These are phyloP conservation scores for Lethocerus indicus DNA, from an alignment of 1,140 invertebrate genomes.

Conservation along the genomic window DNA sequence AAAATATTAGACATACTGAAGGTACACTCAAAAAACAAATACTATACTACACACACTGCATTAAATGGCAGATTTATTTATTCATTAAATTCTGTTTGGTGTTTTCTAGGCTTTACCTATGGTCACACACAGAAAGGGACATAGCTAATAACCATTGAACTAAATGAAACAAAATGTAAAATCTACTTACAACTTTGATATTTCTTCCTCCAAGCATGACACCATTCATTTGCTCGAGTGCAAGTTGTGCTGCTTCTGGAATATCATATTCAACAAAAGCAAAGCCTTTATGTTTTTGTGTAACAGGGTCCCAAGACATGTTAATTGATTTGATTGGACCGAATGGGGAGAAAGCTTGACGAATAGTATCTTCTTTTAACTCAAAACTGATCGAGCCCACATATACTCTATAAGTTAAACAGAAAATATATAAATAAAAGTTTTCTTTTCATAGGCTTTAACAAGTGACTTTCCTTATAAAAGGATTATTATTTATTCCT, in stretches of 20 bases:
- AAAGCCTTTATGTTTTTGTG: conserved; percentile 99
- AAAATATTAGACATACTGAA: too few species aligned
- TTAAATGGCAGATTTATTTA: too few species aligned
- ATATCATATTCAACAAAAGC: conserved; percentile 99
- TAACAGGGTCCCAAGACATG: conserved; percentile 98
- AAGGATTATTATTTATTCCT: too few species aligned
- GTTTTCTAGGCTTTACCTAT: too few species aligned
- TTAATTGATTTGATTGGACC: conserved; percentile 99
- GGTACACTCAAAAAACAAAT: too few species aligned
- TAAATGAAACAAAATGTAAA: too few species aligned
- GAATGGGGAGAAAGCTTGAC: conserved; percentile 94
- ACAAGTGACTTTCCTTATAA: too few species aligned
- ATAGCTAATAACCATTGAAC: too few species aligned
- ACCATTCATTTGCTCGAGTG: conserved; percentile 98
- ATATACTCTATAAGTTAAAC: conserved; percentile 63
- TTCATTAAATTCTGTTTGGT: too few species aligned
- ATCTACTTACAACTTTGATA: conserved; percentile 17
- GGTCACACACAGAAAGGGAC: too few species aligned
- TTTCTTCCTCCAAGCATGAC: conserved; percentile 82
- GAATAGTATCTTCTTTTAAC: conserved; percentile 95
- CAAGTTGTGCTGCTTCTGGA: conserved; percentile 95
- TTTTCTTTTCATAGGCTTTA: too few species aligned
- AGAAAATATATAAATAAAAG: neutral
- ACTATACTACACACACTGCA: too few species aligned
- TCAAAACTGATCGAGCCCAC: conserved; percentile 99